phyloP scores from a whole-genome alignment of 1,140 invertebrate species.

The Brachionus rubens region DNA sequence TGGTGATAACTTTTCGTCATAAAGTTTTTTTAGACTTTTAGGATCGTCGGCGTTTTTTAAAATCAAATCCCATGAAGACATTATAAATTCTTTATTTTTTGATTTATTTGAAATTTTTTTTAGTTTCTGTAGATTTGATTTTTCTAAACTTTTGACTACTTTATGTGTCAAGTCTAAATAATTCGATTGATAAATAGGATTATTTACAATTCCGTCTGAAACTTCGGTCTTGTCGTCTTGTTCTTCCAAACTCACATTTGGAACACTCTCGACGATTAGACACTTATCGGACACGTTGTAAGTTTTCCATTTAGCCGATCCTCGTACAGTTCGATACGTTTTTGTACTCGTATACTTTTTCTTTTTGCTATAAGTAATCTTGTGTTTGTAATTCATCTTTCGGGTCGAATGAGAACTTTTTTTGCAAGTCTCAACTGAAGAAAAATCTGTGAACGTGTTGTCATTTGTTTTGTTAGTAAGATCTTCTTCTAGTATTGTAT shows the following conservation, averaged over 20 bases:
- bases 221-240: too few relatives aligned
- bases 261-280: too few relatives aligned
- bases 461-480: background rate
- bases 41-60: slow-evolving; percentile 8
- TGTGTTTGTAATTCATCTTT: background rate
- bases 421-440: background rate
- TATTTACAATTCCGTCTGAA: slow-evolving; percentile 6
- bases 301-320: background rate
- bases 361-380: background rate
- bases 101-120: background rate
- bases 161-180: slow-evolving; percentile 2
- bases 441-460: slow-evolving; percentile 17
- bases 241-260: too few relatives aligned
- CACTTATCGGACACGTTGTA: background rate
- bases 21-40: background rate
- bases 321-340: too few relatives aligned
- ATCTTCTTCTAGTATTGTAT: slow-evolving; percentile 6
- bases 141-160: background rate
- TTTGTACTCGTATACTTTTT: background rate
- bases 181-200: slow-evolving; percentile 2
- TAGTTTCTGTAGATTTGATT: background rate
- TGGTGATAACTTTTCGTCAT: background rate
- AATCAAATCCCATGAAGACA: slow-evolving; percentile 4
- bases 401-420: background rate
- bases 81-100: background rate